These are phyloP conservation scores for Bellardia pandia DNA, from an alignment of 2,888 invertebrate species.

Conservation along the genomic window DNA sequence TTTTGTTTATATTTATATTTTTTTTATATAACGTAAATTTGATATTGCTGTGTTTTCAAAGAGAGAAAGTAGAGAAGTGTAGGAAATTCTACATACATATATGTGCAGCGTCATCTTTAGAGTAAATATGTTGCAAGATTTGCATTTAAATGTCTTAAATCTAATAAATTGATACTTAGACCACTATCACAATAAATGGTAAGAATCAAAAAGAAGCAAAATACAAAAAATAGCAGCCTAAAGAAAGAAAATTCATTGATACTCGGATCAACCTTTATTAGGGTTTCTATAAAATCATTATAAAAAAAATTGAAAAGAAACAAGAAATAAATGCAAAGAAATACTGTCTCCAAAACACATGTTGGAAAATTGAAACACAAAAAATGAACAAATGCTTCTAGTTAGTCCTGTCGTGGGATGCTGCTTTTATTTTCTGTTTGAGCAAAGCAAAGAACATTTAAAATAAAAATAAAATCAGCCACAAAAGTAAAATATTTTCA, in stretches of 20 bases:
- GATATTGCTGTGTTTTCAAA: too few species aligned
- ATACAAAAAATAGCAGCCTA: background rate
- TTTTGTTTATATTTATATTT: too few species aligned
- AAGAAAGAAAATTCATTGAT: background rate
- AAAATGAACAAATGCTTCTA: too few species aligned
- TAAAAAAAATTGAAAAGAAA: background rate
- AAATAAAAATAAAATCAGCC: background rate
- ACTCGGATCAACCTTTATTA: conserved; percentile 19
- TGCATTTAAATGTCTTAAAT: too few species aligned
- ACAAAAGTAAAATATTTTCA: background rate
- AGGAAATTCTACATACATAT: too few species aligned
- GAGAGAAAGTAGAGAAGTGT: too few species aligned
- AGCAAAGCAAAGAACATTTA: background rate
- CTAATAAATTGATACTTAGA: too few species aligned
- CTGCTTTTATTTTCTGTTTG: background rate
- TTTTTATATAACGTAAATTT: too few species aligned
- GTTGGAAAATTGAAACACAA: too few species aligned
- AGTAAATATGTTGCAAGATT: background rate
- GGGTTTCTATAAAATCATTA: conserved; percentile 15
- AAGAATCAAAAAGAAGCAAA: background rate
- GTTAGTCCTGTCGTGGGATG: background rate
- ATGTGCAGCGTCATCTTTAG: too few species aligned
- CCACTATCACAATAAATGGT: too few species aligned
- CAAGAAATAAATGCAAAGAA: background rate
- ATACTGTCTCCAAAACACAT: too few species aligned